Evolutionary conservation across 1,140 invertebrate genomes (phyloP), one percentile per base, ranked within the genome.

Genomic region (Danaus plexippus): DNA sequence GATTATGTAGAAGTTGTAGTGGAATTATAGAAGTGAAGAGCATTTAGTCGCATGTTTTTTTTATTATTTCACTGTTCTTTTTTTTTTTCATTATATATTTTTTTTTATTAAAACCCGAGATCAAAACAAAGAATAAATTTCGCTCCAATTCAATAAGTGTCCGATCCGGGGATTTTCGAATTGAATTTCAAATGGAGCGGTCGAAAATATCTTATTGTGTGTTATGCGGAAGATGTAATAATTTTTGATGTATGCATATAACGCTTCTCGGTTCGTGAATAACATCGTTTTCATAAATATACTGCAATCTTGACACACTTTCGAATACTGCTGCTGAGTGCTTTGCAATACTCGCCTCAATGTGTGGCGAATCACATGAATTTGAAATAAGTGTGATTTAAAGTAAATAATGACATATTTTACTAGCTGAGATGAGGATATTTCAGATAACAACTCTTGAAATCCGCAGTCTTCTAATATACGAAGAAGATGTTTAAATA

Each of bases 291-390:
- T 60, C 64, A 69, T 57, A 62, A 61, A 69, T 67, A 71, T 77
- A 81, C 78, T 81, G 78, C 81, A 86, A 73, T 86, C 80, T 85
- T 85, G 83, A 85, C 83, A 86, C 76, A 85, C 81, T 86, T 86
- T 86, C 83, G 68, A 85, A 81, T 73, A 70, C 69, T 74, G 82
- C 78, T 80, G 77, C 82, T 82, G 80, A 78, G 75, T 78, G 70
- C 67, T 72, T 86, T 86, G 78, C 79, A 81, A 82, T 80, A 84
- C 73, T 68, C 78, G 60, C 76, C 71, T 77, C 73, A 81, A 78
- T 70, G 61, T 65, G 63, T 67, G 58, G 59, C 55, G 58, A 52
- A 51, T 54, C 59, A 68, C 55, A 59, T 54, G 57, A 64, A 60
- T 55, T 57, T 54, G 54, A 58, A 58, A 66, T 59, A 66, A 57